These are phyloP conservation scores for Donacobius atricapilla DNA, from an alignment of 2,113 vertebrate genomes.

Conservation along the genomic window DNA sequence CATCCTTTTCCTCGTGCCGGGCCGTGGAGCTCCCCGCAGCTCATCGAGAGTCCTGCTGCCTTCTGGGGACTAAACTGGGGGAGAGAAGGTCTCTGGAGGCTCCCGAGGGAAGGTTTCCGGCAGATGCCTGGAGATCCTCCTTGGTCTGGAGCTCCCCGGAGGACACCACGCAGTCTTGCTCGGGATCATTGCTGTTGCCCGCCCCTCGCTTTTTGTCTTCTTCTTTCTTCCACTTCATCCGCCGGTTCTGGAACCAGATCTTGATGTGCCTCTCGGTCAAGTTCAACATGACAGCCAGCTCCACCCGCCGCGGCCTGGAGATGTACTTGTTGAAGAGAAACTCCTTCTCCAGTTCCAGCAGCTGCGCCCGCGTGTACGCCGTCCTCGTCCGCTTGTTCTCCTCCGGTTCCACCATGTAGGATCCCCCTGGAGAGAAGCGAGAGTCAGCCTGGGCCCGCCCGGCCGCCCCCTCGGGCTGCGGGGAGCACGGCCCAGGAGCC, in stretches of 20 bases:
- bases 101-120: not conserved
- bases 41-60: constrained; percentile 71
- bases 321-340: constrained; percentile 98
- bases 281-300: constrained; percentile 92
- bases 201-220: constrained; percentile 86
- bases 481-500: rapidly evolving
- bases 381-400: constrained; percentile 95
- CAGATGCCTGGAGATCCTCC: constrained; percentile 66
- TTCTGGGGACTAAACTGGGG: constrained; percentile 54
- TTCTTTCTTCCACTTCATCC: constrained; percentile 99
- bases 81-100: constrained; percentile 58
- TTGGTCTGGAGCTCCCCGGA: constrained; percentile 78
- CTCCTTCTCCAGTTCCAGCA: constrained; percentile 96
- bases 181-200: constrained; percentile 70
- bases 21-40: not conserved
- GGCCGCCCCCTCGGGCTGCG: not conserved
- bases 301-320: constrained; percentile 91
- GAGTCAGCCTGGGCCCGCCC: not conserved
- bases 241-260: constrained; percentile 98
- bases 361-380: constrained; percentile 92
- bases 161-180: constrained; percentile 91
- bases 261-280: constrained; percentile 98
- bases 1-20: not conserved
- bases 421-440: constrained; percentile 66
- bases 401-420: constrained; percentile 85